Evolutionary conservation across 2,888 invertebrate species (phyloP), one percentile per base, ranked within the genome.

Genomic region (Pheosia tremula): DNA sequence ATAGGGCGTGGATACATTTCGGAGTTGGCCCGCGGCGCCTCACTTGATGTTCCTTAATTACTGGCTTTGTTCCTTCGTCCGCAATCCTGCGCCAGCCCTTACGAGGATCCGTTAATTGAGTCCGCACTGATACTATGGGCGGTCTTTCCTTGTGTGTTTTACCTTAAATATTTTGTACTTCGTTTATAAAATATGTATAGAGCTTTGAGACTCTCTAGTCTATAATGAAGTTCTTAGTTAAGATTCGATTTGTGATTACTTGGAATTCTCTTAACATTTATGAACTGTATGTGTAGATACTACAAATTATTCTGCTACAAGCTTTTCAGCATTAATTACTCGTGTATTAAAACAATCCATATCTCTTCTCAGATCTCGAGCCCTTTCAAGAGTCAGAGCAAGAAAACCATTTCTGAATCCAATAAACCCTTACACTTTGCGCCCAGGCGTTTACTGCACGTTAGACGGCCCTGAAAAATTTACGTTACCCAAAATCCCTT

Each of bases 31-130:
- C 59, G 60, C 68, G 66, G 58, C 63, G 66, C 45, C 62, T 58
- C 64, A 64, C 66, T 66, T 73, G 74, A 67, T 73, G 74, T 78
- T 66, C 64, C 66, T 70, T 73, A 77, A 72, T 75, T 76, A 72
- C 68, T 59, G 58, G 59, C 62, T 66, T 69, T 71, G 72, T 77
- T 66, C 62, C 52, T 58, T 60, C 13, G 60, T 55, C 68, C 70
- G 57, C 65, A 68, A 69, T 65, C 64, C 66, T 64, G 64, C 58
- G 56, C 64, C 64, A 39, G 60, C 50, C 60, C 63, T 66, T 59
- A 64, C 43, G 60, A 64, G 65, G 72, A 71, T 66, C 65, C 58
- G 39, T 56, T 69, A 68, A 69, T 78, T 72, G 64, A 68, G 62
- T 67, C 63, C 39, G 37, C 59, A 54, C 36, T 64, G 58, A 47